These are phyloP conservation scores for Talpa occidentalis DNA, from an alignment of 2,113 vertebrate species.

Conservation along the genomic window DNA sequence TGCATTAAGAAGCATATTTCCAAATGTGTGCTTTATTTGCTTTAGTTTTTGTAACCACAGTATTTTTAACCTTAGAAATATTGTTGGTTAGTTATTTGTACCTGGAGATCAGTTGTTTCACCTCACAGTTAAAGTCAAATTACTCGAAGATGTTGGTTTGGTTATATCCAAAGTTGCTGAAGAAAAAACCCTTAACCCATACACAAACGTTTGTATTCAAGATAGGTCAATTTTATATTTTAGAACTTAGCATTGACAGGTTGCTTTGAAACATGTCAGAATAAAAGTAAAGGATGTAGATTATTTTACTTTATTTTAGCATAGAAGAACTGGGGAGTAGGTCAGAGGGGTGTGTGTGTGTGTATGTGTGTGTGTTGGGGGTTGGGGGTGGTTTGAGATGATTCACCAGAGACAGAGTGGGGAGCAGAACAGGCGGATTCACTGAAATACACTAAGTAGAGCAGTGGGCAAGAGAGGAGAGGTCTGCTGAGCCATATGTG, in stretches of 20 bases:
- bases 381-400: too few relatives aligned
- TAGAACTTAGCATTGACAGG: background rate
- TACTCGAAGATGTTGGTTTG: constrained; percentile 10
- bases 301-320: too few relatives aligned
- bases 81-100: background rate
- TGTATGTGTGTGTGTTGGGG: too few relatives aligned
- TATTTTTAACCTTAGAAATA: constrained; percentile 16
- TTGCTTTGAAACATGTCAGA: constrained; percentile 4
- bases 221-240: background rate
- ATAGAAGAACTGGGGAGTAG: too few relatives aligned
- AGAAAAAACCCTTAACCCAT: background rate
- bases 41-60: background rate
- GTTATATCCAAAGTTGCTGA: background rate
- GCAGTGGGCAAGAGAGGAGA: too few relatives aligned
- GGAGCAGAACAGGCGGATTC: too few relatives aligned
- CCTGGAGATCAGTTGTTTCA: background rate
- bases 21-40: background rate
- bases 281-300: background rate
- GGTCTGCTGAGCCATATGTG: too few relatives aligned
- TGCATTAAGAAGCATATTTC: constrained; percentile 19
- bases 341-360: too few relatives aligned
- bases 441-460: too few relatives aligned
- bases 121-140: background rate
- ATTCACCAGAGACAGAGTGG: too few relatives aligned
- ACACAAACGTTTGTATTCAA: background rate